Evolutionary conservation across 2,113 vertebrate genomes (phyloP), one percentile per base, ranked within the genome.

Genomic region (Xyrauchen texanus): DNA sequence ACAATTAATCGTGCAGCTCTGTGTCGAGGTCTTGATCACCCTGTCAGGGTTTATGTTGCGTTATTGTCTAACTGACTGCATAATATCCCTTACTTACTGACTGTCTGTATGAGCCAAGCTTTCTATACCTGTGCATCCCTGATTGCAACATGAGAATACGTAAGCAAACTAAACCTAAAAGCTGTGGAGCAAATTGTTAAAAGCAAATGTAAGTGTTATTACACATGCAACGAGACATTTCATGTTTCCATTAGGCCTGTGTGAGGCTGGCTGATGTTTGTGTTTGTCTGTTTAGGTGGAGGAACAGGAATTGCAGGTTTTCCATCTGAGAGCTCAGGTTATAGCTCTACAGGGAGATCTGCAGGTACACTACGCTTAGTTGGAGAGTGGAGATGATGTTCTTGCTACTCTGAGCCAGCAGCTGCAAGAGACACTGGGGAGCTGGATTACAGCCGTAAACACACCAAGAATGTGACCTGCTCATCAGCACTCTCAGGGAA

Each of bases 401-500:
- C 75, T 91, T 5, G 58, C 87, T 16, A 81, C 85, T 46, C 45
- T 92, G 76, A 87, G 78, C 42, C 90, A 87, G n/a, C 88, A 89
- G 58, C 88, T 93, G 21, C 83, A 86, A 45, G 82, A 88, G 15
- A 84, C 91, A 0, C 86, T 87, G 79, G 79, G 75, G 84, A 90
- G 46, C 80, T 92, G 73, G 82, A 88, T 69, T 78, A 85, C 49
- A 89, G 87, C 66, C 86, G 81, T 62, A 84, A 89, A 57, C 91
- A 89, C 61, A 74, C 83, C 84, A 83, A 4, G 88, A 93, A 70
- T 86, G 88, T 46, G 85, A 93, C n/a, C 86, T 90, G 68, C 83
- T 90, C 21, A 84, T 91, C 60, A 81, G 78, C 61, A 85, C 88
- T 4, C 90, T 93, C 42, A 84, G 87, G 52, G 88, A 90, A 34